A percentile compares a stretch with the other conserved stretches of the same genome.
Conservation (phyloP, 2,888 invertebrate species). For the Agrochola litura region DNA sequence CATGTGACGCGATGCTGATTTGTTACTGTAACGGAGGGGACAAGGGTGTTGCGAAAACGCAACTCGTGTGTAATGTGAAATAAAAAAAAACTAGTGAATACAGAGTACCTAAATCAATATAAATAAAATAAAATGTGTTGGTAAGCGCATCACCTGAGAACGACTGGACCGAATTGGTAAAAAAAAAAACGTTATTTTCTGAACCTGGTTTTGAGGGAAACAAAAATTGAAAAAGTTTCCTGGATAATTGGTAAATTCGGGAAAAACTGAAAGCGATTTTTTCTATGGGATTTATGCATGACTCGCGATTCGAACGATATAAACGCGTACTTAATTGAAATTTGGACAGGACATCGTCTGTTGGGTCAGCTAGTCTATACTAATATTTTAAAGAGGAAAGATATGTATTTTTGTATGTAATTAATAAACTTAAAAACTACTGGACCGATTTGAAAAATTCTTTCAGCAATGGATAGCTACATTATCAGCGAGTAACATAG, state of each 20-base stretch:
- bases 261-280: not conserved
- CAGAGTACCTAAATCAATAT: not conserved
- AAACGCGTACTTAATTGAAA: not conserved
- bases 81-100: slow-evolving; percentile 3
- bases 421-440: too few species aligned
- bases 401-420: too few species aligned
- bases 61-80: slow-evolving; percentile 8
- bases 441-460: too few species aligned
- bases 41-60: slow-evolving; percentile 19
- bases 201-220: not conserved
- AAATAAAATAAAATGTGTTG: not conserved
- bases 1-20: slow-evolving; percentile 78
- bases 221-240: not conserved
- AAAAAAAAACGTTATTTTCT: too few species aligned
- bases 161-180: not conserved
- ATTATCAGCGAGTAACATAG: too few species aligned
- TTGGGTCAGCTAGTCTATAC: not conserved
- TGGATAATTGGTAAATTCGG: not conserved
- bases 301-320: not conserved
- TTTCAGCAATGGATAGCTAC: too few species aligned
- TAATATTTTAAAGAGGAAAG: too few species aligned
- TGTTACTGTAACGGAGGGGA: slow-evolving; percentile 62
- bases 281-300: not conserved
- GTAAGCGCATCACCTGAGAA: not conserved
- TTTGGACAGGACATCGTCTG: not conserved